These are phyloP conservation scores for Troides oblongomaculatus DNA, from an alignment of 2,888 invertebrate species.

Conservation along the genomic window DNA sequence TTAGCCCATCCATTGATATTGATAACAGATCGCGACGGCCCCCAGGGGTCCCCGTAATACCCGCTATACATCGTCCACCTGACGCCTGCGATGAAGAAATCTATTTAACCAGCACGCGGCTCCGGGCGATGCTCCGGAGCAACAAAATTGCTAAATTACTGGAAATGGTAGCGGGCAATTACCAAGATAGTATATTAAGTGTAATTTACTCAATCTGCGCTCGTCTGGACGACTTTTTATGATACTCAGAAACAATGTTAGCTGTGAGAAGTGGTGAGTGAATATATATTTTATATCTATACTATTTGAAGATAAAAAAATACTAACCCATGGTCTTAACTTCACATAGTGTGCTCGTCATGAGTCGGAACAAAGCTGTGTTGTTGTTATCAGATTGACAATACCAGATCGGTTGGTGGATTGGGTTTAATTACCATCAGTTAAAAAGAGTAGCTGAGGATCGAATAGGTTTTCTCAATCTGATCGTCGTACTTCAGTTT, in stretches of 20 bases:
- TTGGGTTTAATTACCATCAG: too few relatives aligned
- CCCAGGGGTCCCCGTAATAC: slow-evolving; percentile 19
- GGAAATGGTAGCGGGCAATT: slow-evolving; percentile 28
- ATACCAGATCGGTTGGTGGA: too few relatives aligned
- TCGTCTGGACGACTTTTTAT: neutral
- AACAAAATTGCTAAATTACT: slow-evolving; percentile 30
- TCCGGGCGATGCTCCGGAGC: slow-evolving; percentile 15
- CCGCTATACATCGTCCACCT: slow-evolving; percentile 12
- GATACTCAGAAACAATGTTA: slow-evolving; percentile 11
- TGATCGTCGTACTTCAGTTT: too few relatives aligned
- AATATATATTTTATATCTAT: neutral
- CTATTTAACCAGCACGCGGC: slow-evolving; percentile 21
- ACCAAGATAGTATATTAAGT: slow-evolving; percentile 26
- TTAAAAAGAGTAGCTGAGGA: too few relatives aligned
- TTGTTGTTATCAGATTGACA: too few relatives aligned
- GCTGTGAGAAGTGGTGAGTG: neutral
- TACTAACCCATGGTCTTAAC: too few relatives aligned
- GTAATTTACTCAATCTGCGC: slow-evolving; percentile 19
- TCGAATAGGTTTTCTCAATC: too few relatives aligned
- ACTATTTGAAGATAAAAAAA: too few relatives aligned
- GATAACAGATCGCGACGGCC: slow-evolving; percentile 26
- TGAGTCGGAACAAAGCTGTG: too few relatives aligned
- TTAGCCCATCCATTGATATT: slow-evolving; percentile 28
- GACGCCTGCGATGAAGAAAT: slow-evolving; percentile 26
- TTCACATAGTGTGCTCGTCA: too few relatives aligned